Evolutionary conservation across 2,113 vertebrate species (phyloP), one percentile per base, ranked within the genome.

Genomic region (Deroptyus accipitrinus): DNA sequence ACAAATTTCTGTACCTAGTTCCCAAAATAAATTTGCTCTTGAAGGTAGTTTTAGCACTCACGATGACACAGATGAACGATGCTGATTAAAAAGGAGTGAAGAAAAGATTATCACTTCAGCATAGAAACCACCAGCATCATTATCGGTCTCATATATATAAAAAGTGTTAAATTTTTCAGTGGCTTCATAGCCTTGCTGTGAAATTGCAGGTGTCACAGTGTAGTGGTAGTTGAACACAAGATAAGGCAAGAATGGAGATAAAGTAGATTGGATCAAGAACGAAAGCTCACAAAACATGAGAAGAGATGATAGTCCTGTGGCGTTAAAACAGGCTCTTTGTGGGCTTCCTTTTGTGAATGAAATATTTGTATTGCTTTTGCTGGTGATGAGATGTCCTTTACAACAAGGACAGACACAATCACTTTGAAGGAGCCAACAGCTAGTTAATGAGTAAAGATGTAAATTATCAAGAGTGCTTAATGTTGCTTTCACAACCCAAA

Each of bases 81-180:
- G 46, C 78, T 88, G 83, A 96, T 97, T 95, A 96, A 97, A 97
- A 98, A 96, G 81, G 83, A 96, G 95, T 51, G 52, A 95, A 96
- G 83, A 85, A 94, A 94, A 95, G 81, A 97, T 98, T 97, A 97
- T 88, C 96, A 95, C 94, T 92, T 95, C 73, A 68, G 37, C 48
- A 66, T 84, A 81, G 74, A 95, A 96, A 95, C 90, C 88, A 83
- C 94, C 86, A 80, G 68, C 15, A 5, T 89, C 72, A 92, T 95
- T 97, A 97, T 89, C 68, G 3, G 85, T 42, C 83, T 83, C 88
- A 95, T 95, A 93, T 84, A 96, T 97, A 98, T 91, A 96, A 97
- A 97, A 95, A 78, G 52, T 90, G 93, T 69, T 95, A 94, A 79
- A 95, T 96, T 96, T 97, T 98, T 96, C 88, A 93, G 86, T 84